A percentile compares a stretch with the other conserved stretches of the same genome.
Conservation (phyloP, 1,140 invertebrate genomes). For the Aporrectodea caliginosa region DNA sequence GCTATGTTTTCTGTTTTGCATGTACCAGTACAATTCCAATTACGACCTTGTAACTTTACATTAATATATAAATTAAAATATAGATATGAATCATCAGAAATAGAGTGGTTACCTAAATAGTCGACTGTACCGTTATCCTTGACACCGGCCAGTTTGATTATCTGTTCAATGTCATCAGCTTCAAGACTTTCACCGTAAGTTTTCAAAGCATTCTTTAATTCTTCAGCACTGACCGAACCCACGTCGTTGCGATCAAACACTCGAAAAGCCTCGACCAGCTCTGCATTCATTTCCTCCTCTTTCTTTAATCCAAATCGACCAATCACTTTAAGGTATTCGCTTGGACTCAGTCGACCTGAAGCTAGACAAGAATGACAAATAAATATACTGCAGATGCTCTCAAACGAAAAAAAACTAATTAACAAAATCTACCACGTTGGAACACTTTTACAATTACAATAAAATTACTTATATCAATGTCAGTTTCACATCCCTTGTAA, state of each 20-base stretch:
- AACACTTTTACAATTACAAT: too few relatives aligned
- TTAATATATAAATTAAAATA: too few relatives aligned
- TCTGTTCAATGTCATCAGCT: background rate
- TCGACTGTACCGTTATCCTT: background rate
- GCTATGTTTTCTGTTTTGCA: too few relatives aligned
- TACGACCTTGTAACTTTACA: too few relatives aligned
- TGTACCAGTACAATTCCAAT: too few relatives aligned
- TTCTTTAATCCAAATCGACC: background rate
- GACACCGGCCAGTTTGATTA: background rate
- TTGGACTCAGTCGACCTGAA: background rate
- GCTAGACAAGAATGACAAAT: too few relatives aligned
- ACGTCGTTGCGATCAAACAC: background rate
- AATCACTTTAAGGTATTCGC: background rate
- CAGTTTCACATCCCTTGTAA: too few relatives aligned
- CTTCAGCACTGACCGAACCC: background rate
- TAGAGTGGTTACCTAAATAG: background rate
- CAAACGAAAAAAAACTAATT: too few relatives aligned
- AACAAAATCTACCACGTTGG: too few relatives aligned
- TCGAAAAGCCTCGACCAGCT: background rate
- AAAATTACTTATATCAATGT: too few relatives aligned
- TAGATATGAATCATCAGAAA: too few relatives aligned
- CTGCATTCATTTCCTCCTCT: background rate
- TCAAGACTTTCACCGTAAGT: background rate
- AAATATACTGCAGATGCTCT: too few relatives aligned
- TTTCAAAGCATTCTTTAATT: background rate